Conservation (phyloP, 2,888 invertebrate genomes). For the Hemicrepidius hirtus region DNA sequence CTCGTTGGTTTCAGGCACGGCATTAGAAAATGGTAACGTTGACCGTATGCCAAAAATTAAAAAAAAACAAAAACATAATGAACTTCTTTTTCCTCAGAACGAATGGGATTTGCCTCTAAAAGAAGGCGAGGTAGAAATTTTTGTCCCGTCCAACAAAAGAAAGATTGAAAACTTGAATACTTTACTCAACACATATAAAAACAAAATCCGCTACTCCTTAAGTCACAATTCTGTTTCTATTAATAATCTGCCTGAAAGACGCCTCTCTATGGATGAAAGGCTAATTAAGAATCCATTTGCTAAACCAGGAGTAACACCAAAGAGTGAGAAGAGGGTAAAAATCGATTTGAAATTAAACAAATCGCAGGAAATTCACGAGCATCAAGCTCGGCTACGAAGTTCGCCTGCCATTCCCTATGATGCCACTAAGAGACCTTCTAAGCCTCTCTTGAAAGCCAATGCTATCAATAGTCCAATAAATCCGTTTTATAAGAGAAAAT, state of each 20-base stretch:
- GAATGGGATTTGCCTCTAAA: constrained; percentile 71
- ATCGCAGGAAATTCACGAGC: constrained; percentile 83
- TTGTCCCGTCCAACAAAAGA: constrained; percentile 64
- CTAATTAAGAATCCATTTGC: constrained; percentile 61
- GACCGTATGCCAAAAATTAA: neutral
- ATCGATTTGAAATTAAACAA: constrained; percentile 82
- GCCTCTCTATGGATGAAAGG: constrained; percentile 58
- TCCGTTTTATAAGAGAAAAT: constrained; percentile 82
- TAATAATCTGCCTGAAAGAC: constrained; percentile 50
- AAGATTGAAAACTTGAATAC: too few relatives aligned
- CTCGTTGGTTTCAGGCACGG: neutral
- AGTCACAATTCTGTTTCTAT: constrained; percentile 13
- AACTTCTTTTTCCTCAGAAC: constrained; percentile 57
- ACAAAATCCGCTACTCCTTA: constrained; percentile 7
- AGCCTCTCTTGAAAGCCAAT: constrained; percentile 83
- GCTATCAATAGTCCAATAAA: constrained; percentile 82
- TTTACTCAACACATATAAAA: constrained; percentile 3
- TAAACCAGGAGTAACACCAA: constrained; percentile 46
- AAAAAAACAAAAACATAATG: neutral
- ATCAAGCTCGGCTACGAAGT: constrained; percentile 80
- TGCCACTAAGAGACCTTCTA: constrained; percentile 79
- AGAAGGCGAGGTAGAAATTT: constrained; percentile 70
- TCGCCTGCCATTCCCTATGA: constrained; percentile 87
- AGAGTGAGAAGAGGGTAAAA: constrained; percentile 80
- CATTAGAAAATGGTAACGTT: neutral